phyloP scores from a whole-genome alignment of 2,113 vertebrate species.

The Zootoca vivipara region DNA sequence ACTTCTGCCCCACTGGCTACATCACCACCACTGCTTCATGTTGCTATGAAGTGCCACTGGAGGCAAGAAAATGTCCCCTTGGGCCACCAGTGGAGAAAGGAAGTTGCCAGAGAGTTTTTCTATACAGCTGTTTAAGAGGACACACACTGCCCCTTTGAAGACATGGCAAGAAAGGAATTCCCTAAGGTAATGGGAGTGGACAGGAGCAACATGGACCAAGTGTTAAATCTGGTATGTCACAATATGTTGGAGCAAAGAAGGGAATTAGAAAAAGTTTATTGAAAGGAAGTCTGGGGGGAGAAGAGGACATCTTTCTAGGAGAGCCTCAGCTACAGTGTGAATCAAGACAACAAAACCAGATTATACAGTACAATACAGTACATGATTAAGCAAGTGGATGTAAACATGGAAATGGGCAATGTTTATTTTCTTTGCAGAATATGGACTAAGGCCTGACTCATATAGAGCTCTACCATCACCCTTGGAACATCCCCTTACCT shows the following conservation, averaged over 20 bases:
- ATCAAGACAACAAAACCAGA: background rate
- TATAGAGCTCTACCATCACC: background rate
- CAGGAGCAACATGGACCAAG: background rate
- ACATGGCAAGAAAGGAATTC: background rate
- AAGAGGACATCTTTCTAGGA: background rate
- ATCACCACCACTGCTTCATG: background rate
- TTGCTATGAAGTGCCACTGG: background rate
- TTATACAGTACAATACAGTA: background rate
- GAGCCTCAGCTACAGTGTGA: background rate
- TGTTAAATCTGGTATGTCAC: background rate
- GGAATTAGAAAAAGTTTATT: background rate
- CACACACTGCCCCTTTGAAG: background rate
- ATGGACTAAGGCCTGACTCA: background rate
- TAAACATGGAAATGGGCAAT: background rate
- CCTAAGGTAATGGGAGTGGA: background rate
- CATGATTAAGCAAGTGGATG: background rate
- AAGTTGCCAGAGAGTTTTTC: background rate
- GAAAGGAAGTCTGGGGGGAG: background rate
- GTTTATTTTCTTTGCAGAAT: background rate
- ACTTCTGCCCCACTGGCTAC: too few relatives aligned
- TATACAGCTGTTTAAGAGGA: too few relatives aligned
- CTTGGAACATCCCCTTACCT: slow-evolving; percentile 75
- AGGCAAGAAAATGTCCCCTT: background rate
- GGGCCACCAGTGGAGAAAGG: background rate
- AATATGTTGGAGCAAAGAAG: background rate